phyloP scores from a whole-genome alignment of 64 coral and sea anemone genomes.

The Actinia equina region DNA sequence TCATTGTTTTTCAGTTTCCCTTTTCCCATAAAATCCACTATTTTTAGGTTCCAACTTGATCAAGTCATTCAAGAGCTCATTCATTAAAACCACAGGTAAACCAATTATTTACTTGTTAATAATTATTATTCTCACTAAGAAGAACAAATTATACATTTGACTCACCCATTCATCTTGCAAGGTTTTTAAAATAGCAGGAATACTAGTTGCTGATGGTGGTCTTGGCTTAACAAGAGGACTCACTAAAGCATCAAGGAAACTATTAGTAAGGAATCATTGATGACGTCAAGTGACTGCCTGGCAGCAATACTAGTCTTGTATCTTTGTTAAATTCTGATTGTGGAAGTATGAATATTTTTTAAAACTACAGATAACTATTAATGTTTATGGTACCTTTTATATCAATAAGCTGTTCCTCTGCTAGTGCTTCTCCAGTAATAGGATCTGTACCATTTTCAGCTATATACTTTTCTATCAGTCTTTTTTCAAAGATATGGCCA shows the following conservation, averaged over 20 bases:
- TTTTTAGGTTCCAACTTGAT: too few species aligned
- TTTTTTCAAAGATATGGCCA: slow-evolving; percentile 90
- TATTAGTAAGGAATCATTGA: neutral
- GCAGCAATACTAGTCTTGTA: neutral
- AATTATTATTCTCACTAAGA: too few species aligned
- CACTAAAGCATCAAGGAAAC: slow-evolving; percentile 39
- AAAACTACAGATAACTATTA: neutral
- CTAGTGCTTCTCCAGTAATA: slow-evolving; percentile 71
- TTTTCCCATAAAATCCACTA: too few species aligned
- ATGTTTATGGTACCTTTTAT: slow-evolving; percentile 73
- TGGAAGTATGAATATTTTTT: too few species aligned
- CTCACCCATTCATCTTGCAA: slow-evolving; percentile 99
- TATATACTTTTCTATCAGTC: slow-evolving; percentile 96
- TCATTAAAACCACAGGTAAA: too few species aligned
- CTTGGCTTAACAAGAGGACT: slow-evolving; percentile 84
- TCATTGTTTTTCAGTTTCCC: too few species aligned
- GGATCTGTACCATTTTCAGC: slow-evolving; percentile 99
- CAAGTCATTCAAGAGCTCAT: too few species aligned
- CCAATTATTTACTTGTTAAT: too few species aligned
- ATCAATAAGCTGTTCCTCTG: slow-evolving; percentile 96
- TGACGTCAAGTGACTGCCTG: neutral
- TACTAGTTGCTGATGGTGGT: slow-evolving; percentile 95
- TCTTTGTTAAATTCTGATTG: too few species aligned
- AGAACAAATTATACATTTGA: neutral
- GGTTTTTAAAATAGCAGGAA: slow-evolving; percentile 96